Evolutionary conservation across 2,797 vertebrate species (phyloP).

Genomic region (Takifugu rubripes): DNA sequence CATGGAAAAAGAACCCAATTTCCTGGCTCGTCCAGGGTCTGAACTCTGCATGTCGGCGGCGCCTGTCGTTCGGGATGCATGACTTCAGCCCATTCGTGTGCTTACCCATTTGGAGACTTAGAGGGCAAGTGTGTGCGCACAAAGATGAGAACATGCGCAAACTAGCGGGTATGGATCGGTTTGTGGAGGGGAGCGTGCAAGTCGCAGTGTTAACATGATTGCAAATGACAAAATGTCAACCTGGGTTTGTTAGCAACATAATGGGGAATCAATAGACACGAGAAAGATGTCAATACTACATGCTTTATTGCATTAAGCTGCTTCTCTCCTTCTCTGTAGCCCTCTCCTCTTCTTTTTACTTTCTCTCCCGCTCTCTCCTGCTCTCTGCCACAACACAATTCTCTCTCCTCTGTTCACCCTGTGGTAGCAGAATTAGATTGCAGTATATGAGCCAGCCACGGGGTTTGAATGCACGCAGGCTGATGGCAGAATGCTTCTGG

Average conservation of each 20-base stretch:
- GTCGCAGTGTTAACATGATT: conserved; percentile 81
- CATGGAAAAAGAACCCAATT: background rate
- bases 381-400: conserved; percentile 60
- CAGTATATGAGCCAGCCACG: conserved; percentile 56
- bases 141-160: conserved; percentile 46
- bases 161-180: conserved; percentile 68
- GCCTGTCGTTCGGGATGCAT: background rate
- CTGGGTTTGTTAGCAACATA: conserved; percentile 84
- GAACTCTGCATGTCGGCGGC: background rate
- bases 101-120: conserved; percentile 29
- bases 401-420: conserved; percentile 45
- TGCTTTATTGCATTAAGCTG: conserved; percentile 81
- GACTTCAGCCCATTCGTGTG: conserved; percentile 36
- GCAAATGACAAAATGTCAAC: conserved; percentile 85
- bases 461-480: conserved; percentile 49
- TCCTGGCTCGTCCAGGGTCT: background rate
- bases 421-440: conserved; percentile 71
- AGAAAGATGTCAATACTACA: conserved; percentile 83
- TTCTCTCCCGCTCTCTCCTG: conserved; percentile 49
- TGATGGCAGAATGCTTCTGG: conserved; percentile 49
- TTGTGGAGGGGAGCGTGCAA: conserved; percentile 67
- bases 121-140: conserved; percentile 14
- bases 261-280: conserved; percentile 83
- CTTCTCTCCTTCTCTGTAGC: conserved; percentile 65
- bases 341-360: conserved; percentile 44